Evolutionary conservation across 2,113 vertebrate species (phyloP).

Genomic region (Anolis sagrei): DNA sequence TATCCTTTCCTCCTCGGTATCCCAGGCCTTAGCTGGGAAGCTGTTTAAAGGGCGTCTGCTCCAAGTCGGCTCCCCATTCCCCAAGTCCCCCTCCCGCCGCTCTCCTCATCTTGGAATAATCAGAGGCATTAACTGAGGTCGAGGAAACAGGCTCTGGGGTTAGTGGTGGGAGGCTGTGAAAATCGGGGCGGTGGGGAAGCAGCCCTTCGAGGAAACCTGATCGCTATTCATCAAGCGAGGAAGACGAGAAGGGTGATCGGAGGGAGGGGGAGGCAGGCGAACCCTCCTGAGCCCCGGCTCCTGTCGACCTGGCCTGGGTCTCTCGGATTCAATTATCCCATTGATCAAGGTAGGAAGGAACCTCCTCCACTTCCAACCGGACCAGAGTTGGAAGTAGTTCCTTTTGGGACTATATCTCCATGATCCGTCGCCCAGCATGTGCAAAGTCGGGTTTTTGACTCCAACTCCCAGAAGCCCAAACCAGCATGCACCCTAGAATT

Average conservation of each 20-base stretch:
- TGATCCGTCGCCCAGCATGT: no score
- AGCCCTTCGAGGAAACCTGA: slow-evolving; percentile 90
- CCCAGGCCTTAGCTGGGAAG: background rate
- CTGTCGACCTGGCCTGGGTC: slow-evolving; percentile 63
- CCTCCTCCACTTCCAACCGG: slow-evolving; percentile 2
- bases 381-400: background rate
- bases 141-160: slow-evolving; percentile 84
- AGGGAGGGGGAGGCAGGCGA: background rate
- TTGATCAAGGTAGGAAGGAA: slow-evolving; percentile 65
- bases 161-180: slow-evolving; percentile 90
- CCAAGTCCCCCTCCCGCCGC: slow-evolving; percentile 57
- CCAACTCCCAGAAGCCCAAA: no score
- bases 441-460: no score
- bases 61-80: background rate
- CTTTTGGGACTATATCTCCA: background rate
- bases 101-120: slow-evolving; percentile 92
- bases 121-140: slow-evolving; percentile 91
- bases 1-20: background rate
- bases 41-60: no score
- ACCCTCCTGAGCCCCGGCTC: slow-evolving; percentile 73
- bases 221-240: slow-evolving; percentile 87
- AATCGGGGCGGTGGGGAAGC: slow-evolving; percentile 75
- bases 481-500: no score
- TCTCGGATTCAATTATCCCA: slow-evolving; percentile 87
- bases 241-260: slow-evolving; percentile 48